Base-by-base conservation (phyloP, 2,797 vertebrate genomes). In the Lemur catta region DNA sequence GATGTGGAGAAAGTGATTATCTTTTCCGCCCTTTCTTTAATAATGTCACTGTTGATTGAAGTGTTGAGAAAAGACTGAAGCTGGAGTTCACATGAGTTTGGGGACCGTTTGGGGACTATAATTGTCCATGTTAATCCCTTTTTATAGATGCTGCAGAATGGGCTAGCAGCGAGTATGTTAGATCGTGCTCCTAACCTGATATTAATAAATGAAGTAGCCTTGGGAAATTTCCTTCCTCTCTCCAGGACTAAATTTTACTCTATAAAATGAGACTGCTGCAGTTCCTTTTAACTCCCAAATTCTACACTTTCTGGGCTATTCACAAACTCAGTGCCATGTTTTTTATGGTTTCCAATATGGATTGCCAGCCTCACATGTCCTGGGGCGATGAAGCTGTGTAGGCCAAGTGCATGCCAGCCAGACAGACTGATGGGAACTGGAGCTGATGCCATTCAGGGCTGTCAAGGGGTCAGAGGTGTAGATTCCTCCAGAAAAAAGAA, bases 31-130 rank as follows among this genome's bases (percentile, higher is more conserved):
- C 38, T 95, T 50, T 92, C 69, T 96, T 94, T 91, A 97, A 86
- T 93, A 93, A 95, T 48, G 74, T 87, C 86, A n/a, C 63, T 96
- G 82, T 89, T 96, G 89, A 91, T 59, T 72, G 82, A 80, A 96
- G 38, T 10, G 33, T 93, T 96, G 95, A 87, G 80, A 95, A 95
- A 89, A 88, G 48, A 35, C 18, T 4, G 22, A 88, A 81, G 38
- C 30, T 43, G 65, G 65, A 59, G 80, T 72, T 96, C 7, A 4
- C 74, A 43, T 81, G 84, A 69, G 76, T 93, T 90, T 71, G 67
- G 86, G 28, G 4, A 3, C 43, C 38, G 7, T 50, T 90, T 89
- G 72, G 63, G 85, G 85, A 71, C 89, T 74, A 43, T 55, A 69
- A 52, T n/a, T 78, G 35, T 75, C 79, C 82, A 43, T 30, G 67